phyloP scores from a whole-genome alignment of 1,140 invertebrate genomes.

The Tachypleus tridentatus region DNA sequence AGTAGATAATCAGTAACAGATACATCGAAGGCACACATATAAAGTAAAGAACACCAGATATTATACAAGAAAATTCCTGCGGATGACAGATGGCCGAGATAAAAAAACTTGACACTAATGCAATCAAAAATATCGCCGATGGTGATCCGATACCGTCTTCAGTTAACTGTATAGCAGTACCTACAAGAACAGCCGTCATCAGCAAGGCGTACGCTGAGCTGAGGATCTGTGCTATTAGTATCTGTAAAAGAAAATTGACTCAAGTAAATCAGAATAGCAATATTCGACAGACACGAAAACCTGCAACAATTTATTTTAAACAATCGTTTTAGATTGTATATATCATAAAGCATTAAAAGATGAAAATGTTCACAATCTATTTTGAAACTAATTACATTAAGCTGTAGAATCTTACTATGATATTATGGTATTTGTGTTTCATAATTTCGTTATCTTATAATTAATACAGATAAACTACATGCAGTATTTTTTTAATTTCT shows the following conservation, averaged over 20 bases:
- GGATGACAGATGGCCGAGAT: slow-evolving; percentile 95
- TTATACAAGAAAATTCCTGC: slow-evolving; percentile 91
- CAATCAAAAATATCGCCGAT: not conserved
- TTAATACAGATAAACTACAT: too few relatives aligned
- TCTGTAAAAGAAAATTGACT: slow-evolving; percentile 36
- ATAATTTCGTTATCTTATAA: too few relatives aligned
- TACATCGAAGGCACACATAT: slow-evolving; percentile 98
- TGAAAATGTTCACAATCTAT: too few relatives aligned
- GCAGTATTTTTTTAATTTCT: too few relatives aligned
- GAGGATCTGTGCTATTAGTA: slow-evolving; percentile 83
- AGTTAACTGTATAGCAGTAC: slow-evolving; percentile 12
- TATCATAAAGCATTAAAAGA: too few relatives aligned
- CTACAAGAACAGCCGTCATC: slow-evolving; percentile 68
- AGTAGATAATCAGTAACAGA: slow-evolving; percentile 93
- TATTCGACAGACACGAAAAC: too few relatives aligned
- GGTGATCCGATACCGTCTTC: slow-evolving; percentile 12
- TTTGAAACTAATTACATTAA: too few relatives aligned
- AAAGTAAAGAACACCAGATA: slow-evolving; percentile 87
- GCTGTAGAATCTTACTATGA: too few relatives aligned
- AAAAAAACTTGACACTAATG: slow-evolving; percentile 80
- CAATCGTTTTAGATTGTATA: too few relatives aligned
- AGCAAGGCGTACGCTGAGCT: slow-evolving; percentile 90
- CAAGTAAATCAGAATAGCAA: too few relatives aligned
- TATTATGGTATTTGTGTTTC: too few relatives aligned
- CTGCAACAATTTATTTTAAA: too few relatives aligned